Evolutionary conservation across 2,888 invertebrate genomes (phyloP).

Genomic region (Hoplodrina blanda): DNA sequence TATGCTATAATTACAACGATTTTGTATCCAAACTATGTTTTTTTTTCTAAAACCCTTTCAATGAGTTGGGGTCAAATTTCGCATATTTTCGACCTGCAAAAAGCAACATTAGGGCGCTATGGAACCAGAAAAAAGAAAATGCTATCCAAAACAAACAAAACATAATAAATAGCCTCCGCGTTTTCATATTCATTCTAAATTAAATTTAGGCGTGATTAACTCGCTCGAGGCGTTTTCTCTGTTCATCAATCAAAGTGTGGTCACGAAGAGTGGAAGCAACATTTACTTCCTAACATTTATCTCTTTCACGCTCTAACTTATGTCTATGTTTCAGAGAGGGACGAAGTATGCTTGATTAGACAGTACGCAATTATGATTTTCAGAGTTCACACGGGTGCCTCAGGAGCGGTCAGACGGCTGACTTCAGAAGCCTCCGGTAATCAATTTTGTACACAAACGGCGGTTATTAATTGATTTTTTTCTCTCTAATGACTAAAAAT

Average conservation of each 20-base stretch:
- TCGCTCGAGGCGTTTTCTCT: conserved; percentile 89
- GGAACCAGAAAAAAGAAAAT: conserved; percentile 71
- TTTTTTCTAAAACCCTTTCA: conserved; percentile 51
- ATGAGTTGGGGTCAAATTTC: conserved; percentile 58
- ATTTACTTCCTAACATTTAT: conserved; percentile 81
- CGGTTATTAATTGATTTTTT: conserved; percentile 88
- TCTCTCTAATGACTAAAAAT: conserved; percentile 86
- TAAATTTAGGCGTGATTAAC: conserved; percentile 89
- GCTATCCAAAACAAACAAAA: conserved; percentile 87
- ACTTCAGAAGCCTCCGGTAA: conserved; percentile 87
- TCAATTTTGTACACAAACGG: conserved; percentile 90
- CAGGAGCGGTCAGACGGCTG: conserved; percentile 79
- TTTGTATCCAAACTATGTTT: conserved; percentile 43
- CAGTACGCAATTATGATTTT: conserved; percentile 82
- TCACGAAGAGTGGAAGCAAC: conserved; percentile 80
- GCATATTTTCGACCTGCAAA: conserved; percentile 60
- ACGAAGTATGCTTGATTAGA: conserved; percentile 78
- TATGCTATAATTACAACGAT: conserved; percentile 47
- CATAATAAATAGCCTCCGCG: conserved; percentile 77
- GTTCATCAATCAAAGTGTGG: conserved; percentile 88
- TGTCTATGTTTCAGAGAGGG: conserved; percentile 68
- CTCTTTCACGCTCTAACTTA: conserved; percentile 70
- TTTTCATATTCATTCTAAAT: conserved; percentile 86
- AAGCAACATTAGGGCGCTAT: conserved; percentile 65
- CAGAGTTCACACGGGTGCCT: conserved; percentile 85